Base-by-base conservation (phyloP, 1,140 invertebrate species). In the Cyphomyrmex costatus region DNA sequence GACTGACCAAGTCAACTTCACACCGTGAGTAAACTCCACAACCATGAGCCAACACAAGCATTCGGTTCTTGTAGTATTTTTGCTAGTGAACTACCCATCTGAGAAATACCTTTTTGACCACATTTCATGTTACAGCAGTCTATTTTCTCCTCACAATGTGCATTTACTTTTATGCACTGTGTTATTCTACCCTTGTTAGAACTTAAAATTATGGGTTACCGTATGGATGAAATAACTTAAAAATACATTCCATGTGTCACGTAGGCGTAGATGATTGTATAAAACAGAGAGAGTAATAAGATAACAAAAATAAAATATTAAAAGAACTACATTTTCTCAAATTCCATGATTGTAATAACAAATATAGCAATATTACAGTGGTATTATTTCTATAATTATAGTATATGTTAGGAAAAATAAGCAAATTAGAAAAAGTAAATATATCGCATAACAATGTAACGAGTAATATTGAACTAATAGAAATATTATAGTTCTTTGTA, bases 1-100 rank as follows among this genome's bases (percentile, higher is more conserved):
- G 92, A 93, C 92, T 93, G 92, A 93, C 90, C 92, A 91, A 93
- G 93, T 94, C 93, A 91, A 93, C 94, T 93, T 93, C 92, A 92
- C 92, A 93, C 93, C 91, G 94, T 94, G 94, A 94, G 94, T 94
- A 94, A 94, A 94, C 88, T 93, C 89, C 91, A 91, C 91, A 93
- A 92, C 88, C 88, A 89, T 89, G 86, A 90, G 90, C 80, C 83
- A 90, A 89, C 91, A 91, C 88, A 91, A 89, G 86, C 88, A 92
- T 90, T 91, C 92, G 92, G 91, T 92, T 92, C 91, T 92, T 90
- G 89, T 92, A 92, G 92, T 92, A 92, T 90, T 78, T 83, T 83
- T 92, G 86, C 86, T 92, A 92, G 92, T 88, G 84, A 92, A 90
- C 87, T 88, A 84, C 86, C 89, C 87, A 91, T 88, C 87, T 87